Conservation (phyloP, 2,888 invertebrate species). For the Drosophila neonasuta region DNA sequence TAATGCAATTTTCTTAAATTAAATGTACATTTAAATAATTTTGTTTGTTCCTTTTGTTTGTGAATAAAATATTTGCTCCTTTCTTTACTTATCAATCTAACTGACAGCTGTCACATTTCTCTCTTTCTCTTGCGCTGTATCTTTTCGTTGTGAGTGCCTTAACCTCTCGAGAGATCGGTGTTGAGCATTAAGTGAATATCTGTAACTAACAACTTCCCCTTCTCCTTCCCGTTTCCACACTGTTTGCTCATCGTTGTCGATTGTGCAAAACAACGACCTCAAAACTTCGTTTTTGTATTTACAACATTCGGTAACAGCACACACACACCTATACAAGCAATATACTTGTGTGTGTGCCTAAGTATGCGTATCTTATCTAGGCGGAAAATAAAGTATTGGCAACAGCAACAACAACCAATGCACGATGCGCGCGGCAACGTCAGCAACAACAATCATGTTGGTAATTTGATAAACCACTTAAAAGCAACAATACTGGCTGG, state of each 20-base stretch:
- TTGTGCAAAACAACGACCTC: slow-evolving; percentile 62
- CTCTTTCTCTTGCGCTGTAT: neutral
- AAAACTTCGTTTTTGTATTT: slow-evolving; percentile 61
- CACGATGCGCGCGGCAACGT: slow-evolving; percentile 41
- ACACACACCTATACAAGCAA: slow-evolving; percentile 7
- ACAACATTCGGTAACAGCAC: slow-evolving; percentile 38
- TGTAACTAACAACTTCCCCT: slow-evolving; percentile 14
- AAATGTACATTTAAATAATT: neutral
- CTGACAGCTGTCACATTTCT: slow-evolving; percentile 27
- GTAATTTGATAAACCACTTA: slow-evolving; percentile 56
- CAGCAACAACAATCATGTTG: slow-evolving; percentile 39
- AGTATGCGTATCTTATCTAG: slow-evolving; percentile 60
- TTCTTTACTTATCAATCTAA: slow-evolving; percentile 15
- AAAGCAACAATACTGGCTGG: slow-evolving; percentile 22
- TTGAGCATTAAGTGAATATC: slow-evolving; percentile 5
- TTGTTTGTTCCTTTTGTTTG: neutral
- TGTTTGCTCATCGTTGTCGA: slow-evolving; percentile 32
- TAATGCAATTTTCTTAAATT: neutral
- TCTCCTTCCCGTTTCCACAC: slow-evolving; percentile 7
- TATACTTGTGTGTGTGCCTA: slow-evolving; percentile 25
- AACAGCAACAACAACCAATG: slow-evolving; percentile 38
- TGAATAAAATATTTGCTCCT: neutral
- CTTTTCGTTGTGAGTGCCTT: neutral
- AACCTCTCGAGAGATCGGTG: slow-evolving; percentile 4
- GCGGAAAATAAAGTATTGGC: slow-evolving; percentile 47